phyloP scores from a whole-genome alignment of 2,113 vertebrate species.

The Daubentonia madagascariensis region DNA sequence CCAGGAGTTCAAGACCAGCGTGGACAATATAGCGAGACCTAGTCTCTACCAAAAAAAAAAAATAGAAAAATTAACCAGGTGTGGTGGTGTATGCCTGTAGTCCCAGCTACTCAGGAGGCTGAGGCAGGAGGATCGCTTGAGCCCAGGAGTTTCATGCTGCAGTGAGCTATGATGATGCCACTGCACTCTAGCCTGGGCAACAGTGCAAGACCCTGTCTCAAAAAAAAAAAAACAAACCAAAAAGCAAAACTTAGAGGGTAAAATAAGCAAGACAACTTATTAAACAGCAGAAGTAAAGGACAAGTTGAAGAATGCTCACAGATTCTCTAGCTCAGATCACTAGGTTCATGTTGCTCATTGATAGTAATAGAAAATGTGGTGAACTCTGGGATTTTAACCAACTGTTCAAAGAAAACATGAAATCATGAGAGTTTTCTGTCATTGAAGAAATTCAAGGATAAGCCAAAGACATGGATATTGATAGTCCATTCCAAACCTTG shows the following conservation, averaged over 20 bases:
- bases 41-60: no score
- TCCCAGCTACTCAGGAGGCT: no score
- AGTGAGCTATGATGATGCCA: no score
- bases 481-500: slow-evolving; percentile 10
- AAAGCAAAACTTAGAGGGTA: neutral
- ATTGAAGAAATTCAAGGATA: neutral
- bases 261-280: neutral
- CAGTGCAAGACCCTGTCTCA: no score
- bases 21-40: no score
- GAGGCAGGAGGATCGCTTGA: no score
- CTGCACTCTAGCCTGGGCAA: no score
- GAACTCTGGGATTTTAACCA: neutral
- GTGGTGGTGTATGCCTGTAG: no score
- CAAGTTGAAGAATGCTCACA: slow-evolving; percentile 32
- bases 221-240: no score
- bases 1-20: no score
- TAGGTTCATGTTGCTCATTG: slow-evolving; percentile 3
- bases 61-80: no score
- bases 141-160: no score
- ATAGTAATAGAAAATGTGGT: neutral
- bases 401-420: neutral
- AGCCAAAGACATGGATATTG: neutral
- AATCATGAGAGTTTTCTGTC: slow-evolving; percentile 33
- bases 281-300: slow-evolving; percentile 24
- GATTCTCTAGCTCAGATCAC: slow-evolving; percentile 7